These are phyloP conservation scores for Trileptium ribeirensis DNA, from an alignment of 2,888 invertebrate species.

Conservation along the genomic window DNA sequence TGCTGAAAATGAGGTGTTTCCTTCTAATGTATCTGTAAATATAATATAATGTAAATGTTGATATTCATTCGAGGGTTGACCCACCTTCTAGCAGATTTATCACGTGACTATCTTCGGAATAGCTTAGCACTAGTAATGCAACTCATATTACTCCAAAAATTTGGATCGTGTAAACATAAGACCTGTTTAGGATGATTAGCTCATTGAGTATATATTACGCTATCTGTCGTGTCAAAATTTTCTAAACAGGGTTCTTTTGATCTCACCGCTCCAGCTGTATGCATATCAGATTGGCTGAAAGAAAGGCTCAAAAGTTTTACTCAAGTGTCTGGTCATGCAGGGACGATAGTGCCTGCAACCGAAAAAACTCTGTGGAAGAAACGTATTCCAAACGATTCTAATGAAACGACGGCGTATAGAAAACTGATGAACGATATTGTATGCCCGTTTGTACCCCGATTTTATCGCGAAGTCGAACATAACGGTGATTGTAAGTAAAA, in stretches of 20 bases:
- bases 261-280: slow-evolving; percentile 49
- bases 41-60: too few species aligned
- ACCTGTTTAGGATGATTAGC: too few species aligned
- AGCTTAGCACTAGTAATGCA: too few species aligned
- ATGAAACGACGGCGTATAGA: slow-evolving; percentile 54
- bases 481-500: slow-evolving; percentile 53
- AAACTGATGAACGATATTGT: slow-evolving; percentile 48
- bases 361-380: slow-evolving; percentile 50
- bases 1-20: too few species aligned
- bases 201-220: too few species aligned
- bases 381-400: slow-evolving; percentile 49
- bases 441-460: slow-evolving; percentile 52
- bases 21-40: too few species aligned
- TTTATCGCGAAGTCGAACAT: slow-evolving; percentile 54
- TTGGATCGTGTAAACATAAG: too few species aligned
- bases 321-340: slow-evolving; percentile 46
- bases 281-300: slow-evolving; percentile 49
- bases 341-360: slow-evolving; percentile 48
- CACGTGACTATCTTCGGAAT: too few species aligned
- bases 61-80: too few species aligned
- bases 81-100: too few species aligned
- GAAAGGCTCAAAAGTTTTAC: slow-evolving; percentile 48
- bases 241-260: slow-evolving; percentile 48
- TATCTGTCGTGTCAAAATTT: too few species aligned
- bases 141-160: too few species aligned